Conservation (phyloP, 2,113 vertebrate genomes). For the Thalassarche chlororhynchos region DNA sequence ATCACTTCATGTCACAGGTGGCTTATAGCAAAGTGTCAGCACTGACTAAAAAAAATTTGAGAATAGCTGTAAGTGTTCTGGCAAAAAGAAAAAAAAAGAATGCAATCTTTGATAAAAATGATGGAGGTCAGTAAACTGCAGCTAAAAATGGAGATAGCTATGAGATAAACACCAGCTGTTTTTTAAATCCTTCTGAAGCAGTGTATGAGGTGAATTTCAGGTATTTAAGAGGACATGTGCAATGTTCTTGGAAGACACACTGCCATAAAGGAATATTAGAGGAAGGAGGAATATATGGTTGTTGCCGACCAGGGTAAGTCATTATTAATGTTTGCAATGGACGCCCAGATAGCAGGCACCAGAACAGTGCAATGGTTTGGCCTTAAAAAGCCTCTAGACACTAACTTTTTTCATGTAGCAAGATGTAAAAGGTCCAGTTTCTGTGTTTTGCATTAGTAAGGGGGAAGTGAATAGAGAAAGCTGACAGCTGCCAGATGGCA, state of each 20-base stretch:
- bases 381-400: constrained; percentile 46
- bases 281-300: not conserved
- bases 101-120: constrained; percentile 7
- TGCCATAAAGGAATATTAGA: not conserved
- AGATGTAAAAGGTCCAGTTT: constrained; percentile 53
- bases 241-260: constrained; percentile 7
- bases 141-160: constrained; percentile 54
- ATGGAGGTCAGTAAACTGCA: constrained; percentile 49
- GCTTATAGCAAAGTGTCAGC: constrained; percentile 14
- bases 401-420: constrained; percentile 13
- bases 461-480: constrained; percentile 56
- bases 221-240: constrained; percentile 33
- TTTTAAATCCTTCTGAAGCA: constrained; percentile 27
- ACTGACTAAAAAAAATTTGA: not conserved
- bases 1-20: constrained; percentile 1
- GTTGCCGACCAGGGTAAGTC: not conserved
- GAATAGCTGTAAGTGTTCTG: constrained; percentile 22
- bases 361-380: constrained; percentile 14
- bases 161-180: constrained; percentile 64
- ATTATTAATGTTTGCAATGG: constrained; percentile 1
- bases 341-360: not conserved
- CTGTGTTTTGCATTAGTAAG: constrained; percentile 66
- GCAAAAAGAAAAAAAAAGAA: not conserved
- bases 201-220: constrained; percentile 4
- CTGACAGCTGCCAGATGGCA: constrained; percentile 72